These are phyloP conservation scores for Pantala flavescens DNA, from an alignment of 1,140 invertebrate genomes.

Conservation along the genomic window DNA sequence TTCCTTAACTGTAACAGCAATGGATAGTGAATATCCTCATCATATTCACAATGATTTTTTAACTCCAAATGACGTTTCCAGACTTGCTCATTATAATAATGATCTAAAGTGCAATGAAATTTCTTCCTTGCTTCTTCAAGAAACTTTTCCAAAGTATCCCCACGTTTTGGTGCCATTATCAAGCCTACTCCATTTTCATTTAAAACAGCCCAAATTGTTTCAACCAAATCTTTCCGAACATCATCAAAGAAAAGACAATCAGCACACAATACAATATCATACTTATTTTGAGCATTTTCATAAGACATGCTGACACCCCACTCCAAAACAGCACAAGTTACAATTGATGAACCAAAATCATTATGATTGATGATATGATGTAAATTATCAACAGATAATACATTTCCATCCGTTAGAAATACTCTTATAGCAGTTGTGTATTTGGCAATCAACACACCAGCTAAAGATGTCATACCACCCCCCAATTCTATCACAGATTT, in stretches of 20 bases:
- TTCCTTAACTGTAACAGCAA: constrained; percentile 42
- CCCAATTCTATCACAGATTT: constrained; percentile 67
- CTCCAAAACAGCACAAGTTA: constrained; percentile 36
- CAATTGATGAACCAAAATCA: constrained; percentile 34
- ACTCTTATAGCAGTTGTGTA: constrained; percentile 47
- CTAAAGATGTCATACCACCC: constrained; percentile 76
- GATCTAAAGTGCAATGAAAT: constrained; percentile 43
- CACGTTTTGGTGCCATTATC: constrained; percentile 66
- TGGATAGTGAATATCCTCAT: constrained; percentile 56
- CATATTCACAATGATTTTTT: constrained; percentile 45
- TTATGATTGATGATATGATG: constrained; percentile 51
- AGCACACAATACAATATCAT: constrained; percentile 63
- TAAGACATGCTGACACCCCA: constrained; percentile 31
- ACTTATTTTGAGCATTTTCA: constrained; percentile 28
- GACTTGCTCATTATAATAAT: constrained; percentile 50
- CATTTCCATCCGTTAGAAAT: constrained; percentile 68
- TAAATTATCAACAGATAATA: constrained; percentile 64
- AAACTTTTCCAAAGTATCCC: constrained; percentile 59
- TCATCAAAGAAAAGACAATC: constrained; percentile 81
- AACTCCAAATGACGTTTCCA: constrained; percentile 55
- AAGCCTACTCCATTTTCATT: constrained; percentile 53
- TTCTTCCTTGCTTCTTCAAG: constrained; percentile 43
- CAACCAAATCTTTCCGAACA: constrained; percentile 54
- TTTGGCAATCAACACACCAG: constrained; percentile 62
- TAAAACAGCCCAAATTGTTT: constrained; percentile 55